These are phyloP conservation scores for Meloidogyne floridensis DNA, from an alignment of 1,140 invertebrate genomes.

Conservation along the genomic window DNA sequence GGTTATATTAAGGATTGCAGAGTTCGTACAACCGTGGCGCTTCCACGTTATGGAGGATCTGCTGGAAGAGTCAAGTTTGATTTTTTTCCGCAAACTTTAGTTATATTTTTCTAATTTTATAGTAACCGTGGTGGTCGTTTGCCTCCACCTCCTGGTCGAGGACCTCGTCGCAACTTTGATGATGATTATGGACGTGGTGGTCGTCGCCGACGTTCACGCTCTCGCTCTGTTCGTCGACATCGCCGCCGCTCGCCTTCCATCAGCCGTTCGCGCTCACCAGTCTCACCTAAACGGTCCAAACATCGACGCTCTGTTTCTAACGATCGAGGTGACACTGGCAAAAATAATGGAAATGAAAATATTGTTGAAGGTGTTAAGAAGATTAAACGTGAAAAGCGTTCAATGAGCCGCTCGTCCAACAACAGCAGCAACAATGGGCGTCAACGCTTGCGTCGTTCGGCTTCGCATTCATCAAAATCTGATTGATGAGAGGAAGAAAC, in stretches of 20 bases:
- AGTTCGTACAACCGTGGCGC: constrained; percentile 39
- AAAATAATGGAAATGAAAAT: too few relatives aligned
- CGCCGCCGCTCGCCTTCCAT: constrained; percentile 15
- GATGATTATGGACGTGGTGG: constrained; percentile 15
- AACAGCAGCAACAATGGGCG: too few relatives aligned
- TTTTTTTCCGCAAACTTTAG: background rate
- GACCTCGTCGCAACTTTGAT: constrained; percentile 22
- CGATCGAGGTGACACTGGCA: too few relatives aligned
- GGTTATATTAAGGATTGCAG: constrained; percentile 34
- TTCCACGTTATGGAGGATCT: constrained; percentile 31
- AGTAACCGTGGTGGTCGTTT: constrained; percentile 28
- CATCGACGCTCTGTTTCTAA: too few relatives aligned
- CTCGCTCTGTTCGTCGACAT: constrained; percentile 11
- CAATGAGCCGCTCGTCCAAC: too few relatives aligned
- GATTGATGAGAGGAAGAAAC: too few relatives aligned
- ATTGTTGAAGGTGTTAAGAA: too few relatives aligned
- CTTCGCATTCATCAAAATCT: too few relatives aligned
- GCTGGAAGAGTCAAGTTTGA: background rate
- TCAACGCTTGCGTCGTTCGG: too few relatives aligned
- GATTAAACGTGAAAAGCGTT: too few relatives aligned
- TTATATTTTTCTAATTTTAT: background rate
- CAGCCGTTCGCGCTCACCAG: constrained; percentile 22
- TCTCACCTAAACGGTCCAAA: background rate
- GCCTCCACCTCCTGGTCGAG: constrained; percentile 24
- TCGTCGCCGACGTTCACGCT: constrained; percentile 27